Conservation (phyloP, 2,113 vertebrate genomes). For the Galemys pyrenaicus region DNA sequence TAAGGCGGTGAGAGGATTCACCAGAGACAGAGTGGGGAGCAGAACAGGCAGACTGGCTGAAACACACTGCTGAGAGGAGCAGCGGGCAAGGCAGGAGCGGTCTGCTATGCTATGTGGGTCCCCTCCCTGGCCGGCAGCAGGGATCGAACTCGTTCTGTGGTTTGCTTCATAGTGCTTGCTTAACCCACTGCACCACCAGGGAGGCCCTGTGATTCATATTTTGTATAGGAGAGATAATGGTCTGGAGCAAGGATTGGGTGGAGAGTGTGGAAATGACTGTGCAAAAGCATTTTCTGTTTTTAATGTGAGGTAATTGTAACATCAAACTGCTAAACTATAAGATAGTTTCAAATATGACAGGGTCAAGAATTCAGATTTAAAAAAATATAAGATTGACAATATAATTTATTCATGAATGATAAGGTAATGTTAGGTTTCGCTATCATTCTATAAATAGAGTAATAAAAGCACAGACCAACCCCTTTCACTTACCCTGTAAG, state of each 20-base stretch:
- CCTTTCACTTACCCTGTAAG: slow-evolving; percentile 77
- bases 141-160: no score
- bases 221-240: not conserved
- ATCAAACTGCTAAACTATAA: slow-evolving; percentile 38
- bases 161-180: no score
- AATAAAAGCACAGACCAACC: slow-evolving; percentile 87
- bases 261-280: not conserved
- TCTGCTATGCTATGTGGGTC: no score
- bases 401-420: slow-evolving; percentile 87
- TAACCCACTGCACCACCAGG: no score
- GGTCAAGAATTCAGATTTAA: slow-evolving; percentile 67
- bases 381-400: slow-evolving; percentile 78
- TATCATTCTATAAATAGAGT: slow-evolving; percentile 85
- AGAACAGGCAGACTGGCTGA: no score
- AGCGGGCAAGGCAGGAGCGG: no score
- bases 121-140: no score
- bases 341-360: slow-evolving; percentile 61
- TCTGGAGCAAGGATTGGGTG: not conserved
- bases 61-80: no score
- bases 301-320: slow-evolving; percentile 26
- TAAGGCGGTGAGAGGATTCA: no score
- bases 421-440: slow-evolving; percentile 83
- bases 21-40: no score
- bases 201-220: slow-evolving; percentile 17
- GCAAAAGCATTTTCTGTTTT: slow-evolving; percentile 36